Conservation (phyloP, 2,113 vertebrate genomes). For the Microtus montanus region DNA sequence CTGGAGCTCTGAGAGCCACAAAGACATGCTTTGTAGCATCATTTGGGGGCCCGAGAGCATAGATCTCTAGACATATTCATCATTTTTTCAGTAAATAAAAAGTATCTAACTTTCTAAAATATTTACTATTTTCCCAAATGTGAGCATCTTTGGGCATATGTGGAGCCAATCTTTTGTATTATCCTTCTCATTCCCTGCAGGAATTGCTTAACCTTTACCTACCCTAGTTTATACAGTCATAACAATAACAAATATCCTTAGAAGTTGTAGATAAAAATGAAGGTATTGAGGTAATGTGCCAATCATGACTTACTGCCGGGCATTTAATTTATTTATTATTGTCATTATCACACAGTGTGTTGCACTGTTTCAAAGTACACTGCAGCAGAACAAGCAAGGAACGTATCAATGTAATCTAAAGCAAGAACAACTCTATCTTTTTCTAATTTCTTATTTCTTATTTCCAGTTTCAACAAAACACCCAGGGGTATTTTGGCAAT, state of each 20-base stretch:
- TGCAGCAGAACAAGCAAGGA: neutral
- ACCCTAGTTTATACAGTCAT: neutral
- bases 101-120: neutral
- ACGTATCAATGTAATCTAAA: neutral
- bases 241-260: neutral
- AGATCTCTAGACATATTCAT: neutral
- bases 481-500: neutral
- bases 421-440: neutral
- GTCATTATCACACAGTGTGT: neutral
- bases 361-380: rapidly evolving
- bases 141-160: neutral
- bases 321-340: neutral
- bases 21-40: neutral
- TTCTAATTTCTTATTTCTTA: neutral
- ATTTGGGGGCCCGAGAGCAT: neutral
- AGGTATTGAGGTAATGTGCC: neutral
- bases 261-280: neutral
- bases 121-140: neutral
- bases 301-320: neutral
- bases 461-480: too few relatives aligned
- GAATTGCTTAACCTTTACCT: neutral
- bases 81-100: neutral
- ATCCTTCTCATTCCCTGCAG: neutral
- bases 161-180: neutral
- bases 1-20: neutral